Conservation (phyloP, 1,140 invertebrate species). For the Argopecten irradians region DNA sequence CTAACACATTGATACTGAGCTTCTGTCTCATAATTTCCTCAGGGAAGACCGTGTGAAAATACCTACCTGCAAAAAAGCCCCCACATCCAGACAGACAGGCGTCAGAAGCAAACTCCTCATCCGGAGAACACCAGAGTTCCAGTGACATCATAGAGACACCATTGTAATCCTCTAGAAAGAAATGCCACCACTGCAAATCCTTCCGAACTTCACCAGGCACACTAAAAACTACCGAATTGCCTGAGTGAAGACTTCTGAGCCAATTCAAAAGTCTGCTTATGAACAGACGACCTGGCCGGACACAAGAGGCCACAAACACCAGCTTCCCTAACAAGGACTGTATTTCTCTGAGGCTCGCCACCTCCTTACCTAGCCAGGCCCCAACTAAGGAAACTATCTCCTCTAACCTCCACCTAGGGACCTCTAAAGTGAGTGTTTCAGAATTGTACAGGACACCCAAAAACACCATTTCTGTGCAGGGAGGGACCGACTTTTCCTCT, state of each 20-base stretch:
- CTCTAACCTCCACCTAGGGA: not conserved
- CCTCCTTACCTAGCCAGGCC: not conserved
- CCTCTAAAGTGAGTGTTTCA: not conserved
- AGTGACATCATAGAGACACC: constrained; percentile 13
- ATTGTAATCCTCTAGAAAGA: not conserved
- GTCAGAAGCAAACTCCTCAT: not conserved
- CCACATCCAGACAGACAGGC: not conserved
- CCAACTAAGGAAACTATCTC: too few relatives aligned
- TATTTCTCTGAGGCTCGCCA: not conserved
- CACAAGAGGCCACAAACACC: not conserved
- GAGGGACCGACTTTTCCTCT: not conserved
- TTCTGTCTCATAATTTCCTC: constrained; percentile 24
- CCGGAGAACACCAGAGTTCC: not conserved
- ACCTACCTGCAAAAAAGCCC: too few relatives aligned
- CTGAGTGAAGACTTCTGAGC: not conserved
- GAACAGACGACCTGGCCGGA: not conserved
- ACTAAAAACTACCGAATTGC: not conserved
- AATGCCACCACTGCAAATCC: not conserved
- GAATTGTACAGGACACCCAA: constrained; percentile 22
- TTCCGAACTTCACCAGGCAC: not conserved
- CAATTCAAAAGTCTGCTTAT: constrained; percentile 3
- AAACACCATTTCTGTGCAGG: not conserved
- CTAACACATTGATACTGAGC: constrained; percentile 25
- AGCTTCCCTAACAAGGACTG: not conserved
- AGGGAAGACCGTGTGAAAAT: constrained; percentile 21